Evolutionary conservation across 2,888 invertebrate genomes (phyloP), one percentile per base, ranked within the genome.

Genomic region (Gryllus longicercus): DNA sequence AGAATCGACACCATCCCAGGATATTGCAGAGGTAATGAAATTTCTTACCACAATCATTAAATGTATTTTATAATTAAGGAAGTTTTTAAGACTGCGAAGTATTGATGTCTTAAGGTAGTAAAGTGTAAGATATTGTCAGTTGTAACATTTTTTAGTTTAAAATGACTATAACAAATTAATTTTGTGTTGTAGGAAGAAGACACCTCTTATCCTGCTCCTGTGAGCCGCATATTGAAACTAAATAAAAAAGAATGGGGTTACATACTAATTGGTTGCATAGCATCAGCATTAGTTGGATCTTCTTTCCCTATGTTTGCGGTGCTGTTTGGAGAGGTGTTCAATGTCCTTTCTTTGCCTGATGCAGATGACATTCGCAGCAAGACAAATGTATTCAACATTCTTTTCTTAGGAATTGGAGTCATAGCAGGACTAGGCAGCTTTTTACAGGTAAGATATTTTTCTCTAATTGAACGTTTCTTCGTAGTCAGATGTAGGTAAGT

Each of bases 281-380:
- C 93, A 0, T 91, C 94, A 0, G 86, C 92, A 0, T 87, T 91
- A 79, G 92, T 93, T 3, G 95, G 95, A 0, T 89, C 91, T 0
- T 92, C 92, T 0, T 92, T 93, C 83, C 94, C 95, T 0, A 88
- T 91, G 74, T 95, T 94, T 86, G 94, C 94, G 0, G 88, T 94
- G 1, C 88, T 94, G 18, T 95, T 95, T 84, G 94, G 94, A 74
- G 93, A 95, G 85, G 92, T 94, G 75, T 78, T 82, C 11, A 82
- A 85, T 85, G 82, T 84, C 11, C 82, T 86, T 25, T 83, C 84
- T n/a, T 74, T 83, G 11, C 80, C 81, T 11, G 83, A 85, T 23
- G 80, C 82, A 21, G 85, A 85, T 1, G 82, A 83, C 74, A 84
- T 85, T 11, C 80, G 82, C 50, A 75, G 76, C 16, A 82, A 85